These are phyloP conservation scores for Ceratina calcarata DNA, from an alignment of 1,140 invertebrate species.

Conservation along the genomic window DNA sequence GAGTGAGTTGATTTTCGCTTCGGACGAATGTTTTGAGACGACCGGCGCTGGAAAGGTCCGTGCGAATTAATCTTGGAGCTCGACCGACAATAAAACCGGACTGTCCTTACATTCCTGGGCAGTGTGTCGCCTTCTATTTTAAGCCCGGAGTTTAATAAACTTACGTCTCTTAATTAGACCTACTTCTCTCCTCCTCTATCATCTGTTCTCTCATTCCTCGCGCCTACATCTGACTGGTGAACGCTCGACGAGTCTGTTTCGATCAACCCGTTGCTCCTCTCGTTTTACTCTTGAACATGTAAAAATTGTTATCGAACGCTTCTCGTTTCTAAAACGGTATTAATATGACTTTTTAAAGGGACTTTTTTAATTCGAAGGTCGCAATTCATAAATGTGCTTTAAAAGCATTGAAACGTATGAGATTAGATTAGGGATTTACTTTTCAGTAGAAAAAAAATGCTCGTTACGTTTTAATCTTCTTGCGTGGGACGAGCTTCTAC, in stretches of 20 bases:
- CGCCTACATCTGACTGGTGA: constrained; percentile 44
- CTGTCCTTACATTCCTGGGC: constrained; percentile 77
- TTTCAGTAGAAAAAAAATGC: not conserved
- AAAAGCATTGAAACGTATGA: not conserved
- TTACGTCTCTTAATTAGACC: constrained; percentile 76
- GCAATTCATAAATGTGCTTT: constrained; percentile 1
- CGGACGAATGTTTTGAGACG: constrained; percentile 25
- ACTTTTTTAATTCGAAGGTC: not conserved
- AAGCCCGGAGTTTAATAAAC: constrained; percentile 73
- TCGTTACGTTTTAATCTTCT: not conserved
- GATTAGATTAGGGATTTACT: constrained; percentile 16
- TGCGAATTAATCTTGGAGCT: constrained; percentile 70
- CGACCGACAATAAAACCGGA: constrained; percentile 73
- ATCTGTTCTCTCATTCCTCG: constrained; percentile 31
- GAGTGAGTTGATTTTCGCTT: constrained; percentile 30
- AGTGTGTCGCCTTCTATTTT: constrained; percentile 78
- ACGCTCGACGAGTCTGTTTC: constrained; percentile 14
- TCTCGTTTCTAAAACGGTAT: not conserved
- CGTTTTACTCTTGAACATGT: not conserved
- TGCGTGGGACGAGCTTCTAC: not conserved
- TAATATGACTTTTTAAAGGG: no score
- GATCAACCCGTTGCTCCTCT: not conserved
- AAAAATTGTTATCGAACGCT: no score
- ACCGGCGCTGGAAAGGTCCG: constrained; percentile 44
- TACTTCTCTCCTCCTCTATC: constrained; percentile 59